Evolutionary conservation across 2,797 vertebrate species (phyloP).

Genomic region (Enteromius paludinosus): DNA sequence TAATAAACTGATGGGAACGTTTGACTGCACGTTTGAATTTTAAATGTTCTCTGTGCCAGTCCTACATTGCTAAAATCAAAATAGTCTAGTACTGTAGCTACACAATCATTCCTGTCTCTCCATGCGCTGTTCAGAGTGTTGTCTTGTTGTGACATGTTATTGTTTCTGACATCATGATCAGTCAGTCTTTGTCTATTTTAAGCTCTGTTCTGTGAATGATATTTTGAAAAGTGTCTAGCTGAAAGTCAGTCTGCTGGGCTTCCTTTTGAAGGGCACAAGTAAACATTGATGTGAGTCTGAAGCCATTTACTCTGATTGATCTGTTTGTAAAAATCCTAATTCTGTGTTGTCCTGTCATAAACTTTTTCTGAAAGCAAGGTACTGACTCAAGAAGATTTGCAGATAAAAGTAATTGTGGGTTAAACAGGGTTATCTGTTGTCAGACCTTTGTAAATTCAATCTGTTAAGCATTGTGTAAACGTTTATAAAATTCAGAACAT

Average conservation of each 20-base stretch:
- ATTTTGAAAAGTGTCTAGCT: conserved; percentile 28
- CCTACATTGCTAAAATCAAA: conserved; percentile 2
- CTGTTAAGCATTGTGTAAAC: not conserved
- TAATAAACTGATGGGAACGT: not conserved
- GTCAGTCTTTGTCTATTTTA: conserved; percentile 36
- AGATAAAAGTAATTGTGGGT: not conserved
- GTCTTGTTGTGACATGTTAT: conserved; percentile 24
- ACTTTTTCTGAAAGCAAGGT: not conserved
- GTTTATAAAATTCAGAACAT: not conserved
- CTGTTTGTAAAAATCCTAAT: not conserved
- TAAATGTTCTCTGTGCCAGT: not conserved
- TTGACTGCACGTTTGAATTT: conserved; percentile 1
- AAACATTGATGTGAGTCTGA: conserved; percentile 1
- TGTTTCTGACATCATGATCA: conserved; percentile 34
- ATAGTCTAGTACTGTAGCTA: not conserved
- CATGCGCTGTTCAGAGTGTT: not conserved
- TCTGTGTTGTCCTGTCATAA: not conserved
- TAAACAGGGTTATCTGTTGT: not conserved
- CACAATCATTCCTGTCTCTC: conserved; percentile 12
- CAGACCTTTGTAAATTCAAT: not conserved
- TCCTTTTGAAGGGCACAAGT: not conserved
- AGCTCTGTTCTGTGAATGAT: conserved; percentile 3
- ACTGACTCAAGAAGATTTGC: not conserved
- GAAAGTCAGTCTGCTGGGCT: conserved; percentile 23
- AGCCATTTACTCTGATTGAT: conserved; percentile 21